Evolutionary conservation across 2,888 invertebrate species (phyloP), one percentile per base, ranked within the genome.

Genomic region (Scaptomyza flava): DNA sequence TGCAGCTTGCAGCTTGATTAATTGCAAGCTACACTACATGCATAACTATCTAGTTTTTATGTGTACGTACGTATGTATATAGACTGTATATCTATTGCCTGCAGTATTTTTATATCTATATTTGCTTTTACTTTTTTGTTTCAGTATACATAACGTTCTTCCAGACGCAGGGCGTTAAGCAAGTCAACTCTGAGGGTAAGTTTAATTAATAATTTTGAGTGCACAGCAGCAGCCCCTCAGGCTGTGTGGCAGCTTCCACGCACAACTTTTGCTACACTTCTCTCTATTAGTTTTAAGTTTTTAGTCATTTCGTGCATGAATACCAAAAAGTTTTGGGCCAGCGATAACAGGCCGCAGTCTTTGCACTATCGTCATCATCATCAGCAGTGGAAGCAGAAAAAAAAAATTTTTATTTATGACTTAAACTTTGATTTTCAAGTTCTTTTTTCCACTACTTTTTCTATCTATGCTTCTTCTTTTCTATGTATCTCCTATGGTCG

Each of bases 101-200:
- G 68, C 36, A 58, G 72, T 51, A 57, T 58, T 66, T 57, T 62
- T 62, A 59, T 57, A 52, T 64, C 62, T 62, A 43, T 52, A 47
- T 52, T 47, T 51, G 66, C 23, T 52, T 17, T 14, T 14, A 17
- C 8, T 38, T 14, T 38, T 50, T 78, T 89, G 56, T 78, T 90
- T 57, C 88, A 91, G 91, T 89, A 64, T 88, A 90, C 76, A 77
- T 90, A 62, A 81, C 81, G 64, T 89, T 82, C 66, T 89, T 89
- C 69, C 89, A 90, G 74, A 77, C 87, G 68, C 88, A 88, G 68
- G 81, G 77, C 72, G 77, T 78, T 74, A 84, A 79, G 73, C 83
- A 90, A 88, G 88, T 91, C 81, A 91, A 91, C 89, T 61, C 83
- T 51, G 91, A 91, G 78, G 90, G 91, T 91, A 90, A 91, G 91